Evolutionary conservation across 2,797 vertebrate genomes (phyloP).

Genomic region (Taeniopygia guttata): DNA sequence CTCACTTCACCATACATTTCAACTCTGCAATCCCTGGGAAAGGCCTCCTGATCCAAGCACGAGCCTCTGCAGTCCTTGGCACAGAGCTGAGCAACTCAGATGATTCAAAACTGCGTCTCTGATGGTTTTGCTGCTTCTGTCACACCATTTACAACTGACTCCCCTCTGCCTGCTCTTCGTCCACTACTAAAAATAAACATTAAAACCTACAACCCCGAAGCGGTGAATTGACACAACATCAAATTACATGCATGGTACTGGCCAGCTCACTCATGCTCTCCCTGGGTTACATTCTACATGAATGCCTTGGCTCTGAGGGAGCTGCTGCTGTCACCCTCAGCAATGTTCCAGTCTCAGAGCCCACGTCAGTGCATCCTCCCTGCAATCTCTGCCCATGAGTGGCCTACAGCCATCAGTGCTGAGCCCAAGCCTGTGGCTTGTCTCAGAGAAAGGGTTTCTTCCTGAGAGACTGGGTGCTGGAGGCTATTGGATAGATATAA

Average conservation of each 20-base stretch:
- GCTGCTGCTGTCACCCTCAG: not conserved
- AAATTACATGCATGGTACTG: fast-evolving
- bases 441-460: not conserved
- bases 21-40: not conserved
- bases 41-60: not conserved
- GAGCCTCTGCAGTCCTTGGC: not conserved
- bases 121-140: not conserved
- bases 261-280: not conserved
- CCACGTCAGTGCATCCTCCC: not conserved
- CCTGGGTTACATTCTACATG: fast-evolving
- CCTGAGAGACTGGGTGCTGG: not conserved
- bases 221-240: not conserved
- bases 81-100: not conserved
- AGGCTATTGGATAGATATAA: not conserved
- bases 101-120: not conserved
- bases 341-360: fast-evolving
- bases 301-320: not conserved
- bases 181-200: not conserved
- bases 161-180: not conserved
- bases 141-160: not conserved
- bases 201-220: not conserved
- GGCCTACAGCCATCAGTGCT: fast-evolving
- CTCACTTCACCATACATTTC: not conserved
- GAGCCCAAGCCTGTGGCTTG: fast-evolving
- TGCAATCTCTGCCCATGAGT: not conserved